These are phyloP conservation scores for Onthophagus sagittarius DNA, from an alignment of 2,888 invertebrate species.

Conservation along the genomic window DNA sequence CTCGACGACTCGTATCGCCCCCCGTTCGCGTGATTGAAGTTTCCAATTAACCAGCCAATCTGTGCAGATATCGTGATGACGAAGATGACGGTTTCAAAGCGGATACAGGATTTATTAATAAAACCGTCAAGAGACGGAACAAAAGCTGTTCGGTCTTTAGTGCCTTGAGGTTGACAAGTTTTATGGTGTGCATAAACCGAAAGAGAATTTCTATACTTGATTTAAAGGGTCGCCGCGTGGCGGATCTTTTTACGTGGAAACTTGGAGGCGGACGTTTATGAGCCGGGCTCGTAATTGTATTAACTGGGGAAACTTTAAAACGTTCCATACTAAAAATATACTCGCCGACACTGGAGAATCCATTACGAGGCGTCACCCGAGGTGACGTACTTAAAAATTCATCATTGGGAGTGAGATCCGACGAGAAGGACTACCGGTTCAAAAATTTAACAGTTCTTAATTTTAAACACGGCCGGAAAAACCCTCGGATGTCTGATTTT, in stretches of 20 bases:
- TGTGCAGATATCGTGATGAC: conserved; percentile 8
- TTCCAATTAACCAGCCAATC: conserved; percentile 10
- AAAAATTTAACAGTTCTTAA: neutral
- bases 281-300: neutral
- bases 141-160: neutral
- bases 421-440: neutral
- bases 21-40: conserved; percentile 6
- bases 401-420: neutral
- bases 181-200: neutral
- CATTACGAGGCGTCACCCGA: neutral
- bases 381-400: neutral
- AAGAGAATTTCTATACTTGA: neutral
- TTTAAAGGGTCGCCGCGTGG: neutral
- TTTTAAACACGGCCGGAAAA: neutral
- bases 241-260: neutral
- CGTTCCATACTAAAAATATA: neutral
- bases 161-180: neutral
- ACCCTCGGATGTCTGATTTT: neutral
- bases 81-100: neutral
- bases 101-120: neutral
- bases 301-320: neutral
- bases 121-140: neutral
- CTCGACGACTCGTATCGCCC: conserved; percentile 4
- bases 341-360: neutral
- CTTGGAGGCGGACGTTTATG: neutral